Evolutionary conservation across 2,888 invertebrate genomes (phyloP).

Genomic region (Leuctra nigra): DNA sequence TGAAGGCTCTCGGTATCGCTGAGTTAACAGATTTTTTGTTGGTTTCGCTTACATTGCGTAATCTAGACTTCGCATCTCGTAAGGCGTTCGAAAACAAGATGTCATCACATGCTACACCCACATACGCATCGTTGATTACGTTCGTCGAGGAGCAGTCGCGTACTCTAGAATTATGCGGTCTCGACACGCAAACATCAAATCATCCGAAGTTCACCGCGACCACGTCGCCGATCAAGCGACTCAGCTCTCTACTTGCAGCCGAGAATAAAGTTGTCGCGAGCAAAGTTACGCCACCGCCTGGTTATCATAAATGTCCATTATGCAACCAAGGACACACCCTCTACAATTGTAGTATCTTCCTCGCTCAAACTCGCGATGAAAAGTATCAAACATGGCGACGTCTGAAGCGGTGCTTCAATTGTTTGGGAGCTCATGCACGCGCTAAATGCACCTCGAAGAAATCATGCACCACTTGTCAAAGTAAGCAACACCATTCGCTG

Average conservation of each 20-base stretch:
- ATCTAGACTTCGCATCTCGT: not conserved
- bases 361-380: not conserved
- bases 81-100: not conserved
- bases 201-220: not conserved
- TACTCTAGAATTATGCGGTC: not conserved
- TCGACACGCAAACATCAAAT: not conserved
- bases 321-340: not conserved
- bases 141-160: not conserved
- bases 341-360: not conserved
- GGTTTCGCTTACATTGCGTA: not conserved
- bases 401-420: not conserved
- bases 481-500: not conserved
- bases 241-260: not conserved
- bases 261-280: not conserved
- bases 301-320: not conserved
- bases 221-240: not conserved
- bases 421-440: not conserved
- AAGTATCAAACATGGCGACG: not conserved
- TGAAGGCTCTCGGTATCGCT: not conserved
- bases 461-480: not conserved
- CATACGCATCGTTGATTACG: not conserved
- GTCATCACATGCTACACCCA: not conserved
- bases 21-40: not conserved
- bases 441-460: not conserved
- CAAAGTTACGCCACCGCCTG: not conserved